These are phyloP conservation scores for Varanus komodoensis DNA, from an alignment of 2,113 vertebrate species.

Conservation along the genomic window DNA sequence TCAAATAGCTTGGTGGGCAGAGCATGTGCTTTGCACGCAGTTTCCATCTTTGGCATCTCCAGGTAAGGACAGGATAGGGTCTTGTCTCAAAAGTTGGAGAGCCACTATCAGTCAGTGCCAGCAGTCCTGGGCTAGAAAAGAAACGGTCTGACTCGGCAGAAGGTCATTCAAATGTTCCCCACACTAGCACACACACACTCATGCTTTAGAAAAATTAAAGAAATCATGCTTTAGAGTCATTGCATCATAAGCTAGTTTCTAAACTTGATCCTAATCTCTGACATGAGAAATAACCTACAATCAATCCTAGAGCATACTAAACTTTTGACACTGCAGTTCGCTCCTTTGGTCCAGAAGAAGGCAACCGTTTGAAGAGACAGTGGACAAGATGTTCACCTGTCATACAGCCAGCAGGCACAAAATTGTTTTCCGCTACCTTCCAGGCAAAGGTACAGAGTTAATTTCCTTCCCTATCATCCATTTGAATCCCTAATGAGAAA, in stretches of 20 bases:
- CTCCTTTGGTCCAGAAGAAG: constrained; percentile 26
- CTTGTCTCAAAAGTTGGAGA: too few species aligned
- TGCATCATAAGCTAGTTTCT: constrained; percentile 15
- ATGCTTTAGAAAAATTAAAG: neutral
- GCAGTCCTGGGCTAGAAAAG: too few species aligned
- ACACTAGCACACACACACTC: accelerated
- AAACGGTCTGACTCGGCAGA: too few species aligned
- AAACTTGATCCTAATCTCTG: neutral
- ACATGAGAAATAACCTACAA: neutral
- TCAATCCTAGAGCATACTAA: constrained; percentile 13
- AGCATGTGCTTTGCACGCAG: too few species aligned
- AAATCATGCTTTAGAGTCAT: constrained; percentile 28
- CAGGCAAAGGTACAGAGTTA: neutral
- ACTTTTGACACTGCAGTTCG: neutral
- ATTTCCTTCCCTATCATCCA: neutral
- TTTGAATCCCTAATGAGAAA: neutral
- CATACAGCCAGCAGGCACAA: neutral
- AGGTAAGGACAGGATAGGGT: too few species aligned
- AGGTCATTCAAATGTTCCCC: too few species aligned
- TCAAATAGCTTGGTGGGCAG: neutral
- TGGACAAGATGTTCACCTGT: neutral
- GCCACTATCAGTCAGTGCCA: too few species aligned
- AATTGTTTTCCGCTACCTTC: neutral
- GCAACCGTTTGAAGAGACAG: neutral
- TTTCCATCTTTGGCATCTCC: too few species aligned